Base-by-base conservation (phyloP, 2,797 vertebrate genomes). In the Protosalanx chinensis region DNA sequence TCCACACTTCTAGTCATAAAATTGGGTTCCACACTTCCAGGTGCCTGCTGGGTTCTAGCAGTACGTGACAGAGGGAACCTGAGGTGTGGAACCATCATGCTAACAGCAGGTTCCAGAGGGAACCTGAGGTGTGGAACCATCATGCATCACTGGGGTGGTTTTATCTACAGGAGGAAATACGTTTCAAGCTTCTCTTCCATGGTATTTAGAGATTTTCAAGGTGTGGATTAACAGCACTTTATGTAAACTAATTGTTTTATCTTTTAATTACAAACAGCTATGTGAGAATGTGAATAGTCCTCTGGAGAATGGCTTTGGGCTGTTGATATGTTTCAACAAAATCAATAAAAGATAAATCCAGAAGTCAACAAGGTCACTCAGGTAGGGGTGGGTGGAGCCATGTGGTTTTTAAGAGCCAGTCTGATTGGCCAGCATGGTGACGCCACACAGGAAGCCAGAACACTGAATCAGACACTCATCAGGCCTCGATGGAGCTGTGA, bases 361-460 rank as follows among this genome's bases (percentile, higher is more conserved):
- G 80, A 88, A 88, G 86, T 84, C 87, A 87, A 85, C 85, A 85
- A 86, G 86, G 84, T 90, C 88, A 87, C 90, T 92, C 91, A 92
- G 91, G 91, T 91, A 92, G 90, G 90, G 88, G 86, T 90, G 82
- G 82, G 89, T 87, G 88, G 91, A 92, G 90, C 92, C 90, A 92
- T 93, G 90, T 83, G 76, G 27, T 82, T 78, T 56, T 56, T 3
- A 16, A 67, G 51, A 53, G 86, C 79, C 73, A 67, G 72, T 82
- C 78, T 72, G 78, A 53, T 81, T 63, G 79, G 63, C 77, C 74
- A 68, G 78, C 83, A 4, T 88, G 76, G 76, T 82, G 85, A 68
- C 33, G 23, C 29, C 63, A 66, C 30, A 68, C 68, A 37, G 23
- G 23, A 27, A 27, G 23, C 1, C 23, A 27, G 23, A 27, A 1